These are phyloP conservation scores for Illadopsis cleaveri DNA, from an alignment of 2,113 vertebrate species.

Conservation along the genomic window DNA sequence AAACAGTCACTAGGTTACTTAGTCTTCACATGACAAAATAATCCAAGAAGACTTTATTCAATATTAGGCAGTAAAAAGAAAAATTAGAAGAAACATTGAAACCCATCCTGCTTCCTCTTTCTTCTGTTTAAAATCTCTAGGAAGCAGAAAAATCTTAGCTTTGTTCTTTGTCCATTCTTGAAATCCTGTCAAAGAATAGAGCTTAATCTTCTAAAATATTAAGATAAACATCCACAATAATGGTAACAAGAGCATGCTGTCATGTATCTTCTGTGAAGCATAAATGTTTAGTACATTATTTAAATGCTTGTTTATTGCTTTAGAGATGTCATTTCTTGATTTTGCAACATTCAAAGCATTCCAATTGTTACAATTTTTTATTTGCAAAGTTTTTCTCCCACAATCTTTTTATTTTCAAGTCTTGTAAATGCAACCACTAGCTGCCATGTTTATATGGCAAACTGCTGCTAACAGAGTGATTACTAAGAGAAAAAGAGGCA, in stretches of 20 bases:
- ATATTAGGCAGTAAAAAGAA: neutral
- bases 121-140: neutral
- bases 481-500: neutral
- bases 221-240: neutral
- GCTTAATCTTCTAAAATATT: neutral
- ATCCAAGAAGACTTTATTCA: neutral
- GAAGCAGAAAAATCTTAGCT: neutral
- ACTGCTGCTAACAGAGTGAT: neutral
- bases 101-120: neutral
- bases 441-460: neutral
- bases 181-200: neutral
- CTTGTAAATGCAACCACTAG: neutral
- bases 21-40: neutral
- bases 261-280: neutral
- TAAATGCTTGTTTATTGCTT: neutral
- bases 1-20: neutral
- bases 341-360: neutral
- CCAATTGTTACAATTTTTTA: neutral
- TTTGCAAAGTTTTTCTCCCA: neutral
- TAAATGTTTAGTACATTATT: neutral
- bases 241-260: neutral
- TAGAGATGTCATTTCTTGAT: neutral
- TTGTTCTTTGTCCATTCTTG: neutral
- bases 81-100: neutral
- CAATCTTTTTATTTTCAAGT: neutral